Conservation (phyloP, 2,113 vertebrate species). For the Xiphias gladius region DNA sequence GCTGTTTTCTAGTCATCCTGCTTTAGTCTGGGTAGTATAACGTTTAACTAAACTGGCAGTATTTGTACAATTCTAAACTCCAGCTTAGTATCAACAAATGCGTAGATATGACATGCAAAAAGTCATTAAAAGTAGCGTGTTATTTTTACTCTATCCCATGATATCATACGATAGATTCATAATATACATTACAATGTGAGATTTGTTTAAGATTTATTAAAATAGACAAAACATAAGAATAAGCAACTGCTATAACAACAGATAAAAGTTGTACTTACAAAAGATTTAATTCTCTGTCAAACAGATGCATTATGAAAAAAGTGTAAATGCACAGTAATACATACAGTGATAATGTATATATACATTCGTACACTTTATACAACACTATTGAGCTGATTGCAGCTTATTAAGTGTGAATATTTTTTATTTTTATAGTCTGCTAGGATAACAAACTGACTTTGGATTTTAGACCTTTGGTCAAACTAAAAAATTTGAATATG, state of each 20-base stretch:
- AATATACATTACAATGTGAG: background rate
- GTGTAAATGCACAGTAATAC: too few species aligned
- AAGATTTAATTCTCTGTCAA: too few species aligned
- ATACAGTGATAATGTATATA: too few species aligned
- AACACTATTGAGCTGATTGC: too few species aligned
- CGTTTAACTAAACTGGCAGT: background rate
- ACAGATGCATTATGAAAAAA: too few species aligned
- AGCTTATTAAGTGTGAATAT: background rate
- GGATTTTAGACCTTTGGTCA: too few species aligned
- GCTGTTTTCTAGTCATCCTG: conserved; percentile 24
- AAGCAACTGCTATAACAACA: background rate
- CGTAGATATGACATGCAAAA: background rate
- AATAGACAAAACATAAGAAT: too few species aligned
- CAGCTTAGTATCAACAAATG: background rate
- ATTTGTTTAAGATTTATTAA: too few species aligned
- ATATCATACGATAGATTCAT: background rate
- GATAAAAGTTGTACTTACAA: background rate
- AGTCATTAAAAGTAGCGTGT: too few species aligned
- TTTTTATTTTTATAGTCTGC: background rate
- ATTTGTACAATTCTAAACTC: background rate
- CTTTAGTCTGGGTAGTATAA: conserved; percentile 11
- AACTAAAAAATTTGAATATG: too few species aligned
- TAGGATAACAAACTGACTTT: background rate
- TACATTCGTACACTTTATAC: too few species aligned
- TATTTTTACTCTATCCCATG: background rate